Base-by-base conservation (phyloP, 2,113 vertebrate species). In the Chaenocephalus aceratus region DNA sequence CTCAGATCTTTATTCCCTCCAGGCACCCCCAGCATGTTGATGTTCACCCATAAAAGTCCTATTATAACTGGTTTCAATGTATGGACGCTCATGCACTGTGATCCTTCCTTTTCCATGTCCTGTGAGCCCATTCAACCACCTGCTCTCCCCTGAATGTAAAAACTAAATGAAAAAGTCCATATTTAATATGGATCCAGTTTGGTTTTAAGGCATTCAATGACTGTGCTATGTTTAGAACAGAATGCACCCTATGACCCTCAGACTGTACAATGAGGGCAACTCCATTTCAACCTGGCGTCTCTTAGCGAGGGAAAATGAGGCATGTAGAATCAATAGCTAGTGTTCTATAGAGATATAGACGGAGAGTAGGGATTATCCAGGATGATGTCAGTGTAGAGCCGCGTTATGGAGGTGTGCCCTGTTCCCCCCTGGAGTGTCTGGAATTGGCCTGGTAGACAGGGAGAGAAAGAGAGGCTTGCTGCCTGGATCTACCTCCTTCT, bases 141-240 rank as follows among this genome's bases (percentile, higher is more conserved):
- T 14, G 11, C 6, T 57, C 23, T 41, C 36, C 36, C 75, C 61
- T 77, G 73, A 80, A 78, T 76, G 52, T 62, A 4, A 81, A 77
- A 77, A 68, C 30, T 60, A 6, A 44, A 63, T 4, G n/a, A 26
- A 16, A 23, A 46, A 41, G 36, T 41, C 36, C 36, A 4, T 30
- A 41, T 41, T 41, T 41, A 41, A 7, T 7, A 41, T 41, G 36
- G 36, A 41, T 41, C 30, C 30, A 30, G 30, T 65, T 84, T 54
- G 70, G 67, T 80, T 84, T 93, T 92, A 94, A 94, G 92, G 92
- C 90, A 90, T 90, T 84, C 70, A 65, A 66, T 72, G 89, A 87
- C 83, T 87, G 79, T 89, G 89, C 86, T 90, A 61, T 80, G 61
- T 83, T 79, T 74, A 71, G 79, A 90, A 51, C 74, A 84, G 67